Percentiles rank a stretch among this genome's conserved stretches.
phyloP scores from a whole-genome alignment of 2,113 vertebrate species.

The Poicephalus gulielmi region DNA sequence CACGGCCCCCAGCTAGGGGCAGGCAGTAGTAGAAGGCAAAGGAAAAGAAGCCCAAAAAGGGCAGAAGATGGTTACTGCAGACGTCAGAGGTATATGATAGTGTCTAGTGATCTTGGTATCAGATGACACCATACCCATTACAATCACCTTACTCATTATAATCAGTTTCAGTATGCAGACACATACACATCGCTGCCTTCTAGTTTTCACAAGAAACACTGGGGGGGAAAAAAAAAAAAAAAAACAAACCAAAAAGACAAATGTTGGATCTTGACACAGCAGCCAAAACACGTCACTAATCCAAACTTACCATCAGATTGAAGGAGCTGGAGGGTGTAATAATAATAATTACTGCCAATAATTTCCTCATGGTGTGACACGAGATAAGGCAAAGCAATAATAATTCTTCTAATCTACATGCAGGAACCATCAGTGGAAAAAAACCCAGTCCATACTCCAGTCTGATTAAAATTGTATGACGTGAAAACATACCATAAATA shows the following conservation, averaged over 20 bases:
- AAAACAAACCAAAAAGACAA: background rate
- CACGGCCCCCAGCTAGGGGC: accelerated
- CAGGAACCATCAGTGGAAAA: background rate
- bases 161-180: background rate
- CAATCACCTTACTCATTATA: background rate
- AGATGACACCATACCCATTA: background rate
- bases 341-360: background rate
- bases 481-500: conserved; percentile 14
- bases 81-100: background rate
- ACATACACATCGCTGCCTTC: background rate
- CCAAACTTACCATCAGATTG: background rate
- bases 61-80: background rate
- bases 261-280: background rate
- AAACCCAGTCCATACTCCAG: background rate
- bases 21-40: background rate
- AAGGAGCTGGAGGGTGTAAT: background rate
- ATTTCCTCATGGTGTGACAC: conserved; percentile 1
- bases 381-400: background rate
- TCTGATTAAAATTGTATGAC: background rate
- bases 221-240: background rate
- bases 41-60: background rate
- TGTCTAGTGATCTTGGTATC: background rate
- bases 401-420: background rate
- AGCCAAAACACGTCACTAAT: background rate
- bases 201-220: background rate